Conservation (phyloP, 2,888 invertebrate genomes). For the Leistus spinibarbis region DNA sequence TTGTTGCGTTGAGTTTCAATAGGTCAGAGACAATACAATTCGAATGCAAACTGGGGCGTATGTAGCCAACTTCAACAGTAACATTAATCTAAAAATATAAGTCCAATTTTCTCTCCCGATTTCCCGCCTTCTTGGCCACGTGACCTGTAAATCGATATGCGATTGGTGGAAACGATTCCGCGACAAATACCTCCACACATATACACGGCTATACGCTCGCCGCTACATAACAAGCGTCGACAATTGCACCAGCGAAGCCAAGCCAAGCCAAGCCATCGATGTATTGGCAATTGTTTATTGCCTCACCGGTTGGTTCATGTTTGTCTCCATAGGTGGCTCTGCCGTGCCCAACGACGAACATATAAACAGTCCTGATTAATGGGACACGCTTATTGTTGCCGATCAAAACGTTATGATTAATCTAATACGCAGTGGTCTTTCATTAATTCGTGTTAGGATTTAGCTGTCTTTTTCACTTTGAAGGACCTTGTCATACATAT, state of each 20-base stretch:
- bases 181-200: conserved; percentile 29
- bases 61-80: conserved; percentile 32
- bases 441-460: conserved; percentile 18
- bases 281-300: conserved; percentile 49
- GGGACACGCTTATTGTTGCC: conserved; percentile 39
- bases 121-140: conserved; percentile 49
- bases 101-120: conserved; percentile 42
- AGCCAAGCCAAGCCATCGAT: too few relatives aligned
- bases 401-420: conserved; percentile 42
- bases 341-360: conserved; percentile 30
- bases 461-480: too few relatives aligned
- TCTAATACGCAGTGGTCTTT: conserved; percentile 21
- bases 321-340: conserved; percentile 52
- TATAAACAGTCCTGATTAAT: conserved; percentile 42
- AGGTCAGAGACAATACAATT: conserved; percentile 28
- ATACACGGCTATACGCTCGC: not conserved
- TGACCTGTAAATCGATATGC: conserved; percentile 41
- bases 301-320: conserved; percentile 46
- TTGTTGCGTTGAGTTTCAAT: conserved; percentile 19
- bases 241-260: conserved; percentile 51
- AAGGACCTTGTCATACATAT: too few relatives aligned
- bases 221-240: conserved; percentile 43
- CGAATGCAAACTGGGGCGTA: conserved; percentile 42
- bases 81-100: conserved; percentile 23
- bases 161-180: conserved; percentile 26